Evolutionary conservation across 2,797 vertebrate species (phyloP).

Genomic region (Smutsia temminckii): DNA sequence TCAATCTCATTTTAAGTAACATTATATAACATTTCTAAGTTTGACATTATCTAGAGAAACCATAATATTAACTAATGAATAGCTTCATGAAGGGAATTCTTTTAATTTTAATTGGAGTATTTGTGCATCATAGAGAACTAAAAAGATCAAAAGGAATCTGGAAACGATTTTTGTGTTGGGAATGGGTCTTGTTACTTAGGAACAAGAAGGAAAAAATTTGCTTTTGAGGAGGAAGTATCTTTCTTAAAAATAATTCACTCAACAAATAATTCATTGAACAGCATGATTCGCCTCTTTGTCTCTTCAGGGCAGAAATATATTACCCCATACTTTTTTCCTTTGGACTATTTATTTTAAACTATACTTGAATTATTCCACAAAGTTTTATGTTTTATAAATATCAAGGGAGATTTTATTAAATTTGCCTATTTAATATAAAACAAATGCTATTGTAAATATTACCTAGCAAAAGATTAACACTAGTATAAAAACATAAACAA

Average conservation of each 20-base stretch:
- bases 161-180: not conserved
- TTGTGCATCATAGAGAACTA: not conserved
- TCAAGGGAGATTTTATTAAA: not conserved
- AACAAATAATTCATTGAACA: not conserved
- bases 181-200: not conserved
- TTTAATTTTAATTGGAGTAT: not conserved
- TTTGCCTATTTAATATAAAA: not conserved
- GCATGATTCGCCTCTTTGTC: not conserved
- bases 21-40: not conserved
- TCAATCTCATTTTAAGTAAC: not conserved
- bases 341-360: not conserved
- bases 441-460: not conserved
- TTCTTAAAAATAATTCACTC: not conserved
- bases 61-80: not conserved
- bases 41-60: not conserved
- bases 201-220: not conserved
- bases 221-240: not conserved
- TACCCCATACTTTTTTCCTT: not conserved
- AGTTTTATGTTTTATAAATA: not conserved
- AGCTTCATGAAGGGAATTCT: not conserved
- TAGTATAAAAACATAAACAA: not conserved
- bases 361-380: not conserved
- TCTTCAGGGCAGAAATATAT: not conserved
- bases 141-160: not conserved
- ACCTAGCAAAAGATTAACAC: not conserved